phyloP scores from a whole-genome alignment of 2,888 invertebrate species.

The Leucophora obtusa region DNA sequence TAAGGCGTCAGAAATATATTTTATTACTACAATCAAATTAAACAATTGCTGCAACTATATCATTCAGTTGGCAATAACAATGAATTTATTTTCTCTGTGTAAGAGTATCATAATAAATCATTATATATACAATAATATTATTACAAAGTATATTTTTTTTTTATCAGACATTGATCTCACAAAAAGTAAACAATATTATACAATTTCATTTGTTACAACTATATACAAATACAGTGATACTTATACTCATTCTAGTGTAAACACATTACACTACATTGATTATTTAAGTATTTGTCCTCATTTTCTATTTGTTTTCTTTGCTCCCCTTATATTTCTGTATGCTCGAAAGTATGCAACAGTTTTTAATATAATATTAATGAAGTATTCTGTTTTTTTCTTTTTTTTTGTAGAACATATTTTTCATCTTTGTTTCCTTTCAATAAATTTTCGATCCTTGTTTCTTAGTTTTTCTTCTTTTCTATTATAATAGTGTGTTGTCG shows the following conservation, averaged over 20 bases:
- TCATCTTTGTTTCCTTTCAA: slow-evolving; percentile 10
- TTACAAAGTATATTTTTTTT: no score
- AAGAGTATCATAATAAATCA: no score
- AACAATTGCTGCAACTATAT: no score
- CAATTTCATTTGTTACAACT: slow-evolving; percentile 20
- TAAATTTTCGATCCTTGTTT: slow-evolving; percentile 11
- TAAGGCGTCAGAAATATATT: no score
- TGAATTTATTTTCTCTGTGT: no score
- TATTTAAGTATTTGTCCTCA: slow-evolving; percentile 48
- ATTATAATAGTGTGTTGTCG: background rate
- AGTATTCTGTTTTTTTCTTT: no score
- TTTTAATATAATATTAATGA: slow-evolving; percentile 34
- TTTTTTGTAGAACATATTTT: slow-evolving; percentile 16
- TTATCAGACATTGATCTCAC: background rate
- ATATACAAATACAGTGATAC: slow-evolving; percentile 14
- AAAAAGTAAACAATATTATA: slow-evolving; percentile 3
- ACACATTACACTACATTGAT: slow-evolving; percentile 42
- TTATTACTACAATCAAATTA: no score
- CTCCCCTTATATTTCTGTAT: background rate
- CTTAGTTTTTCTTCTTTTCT: background rate
- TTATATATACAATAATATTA: no score
- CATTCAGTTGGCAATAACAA: no score
- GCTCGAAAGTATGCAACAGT: slow-evolving; percentile 47
- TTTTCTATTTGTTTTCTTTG: slow-evolving; percentile 7
- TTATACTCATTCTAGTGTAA: slow-evolving; percentile 2